Base-by-base conservation (phyloP, 2,888 invertebrate genomes). In the Drepanosiphum platanoidis region DNA sequence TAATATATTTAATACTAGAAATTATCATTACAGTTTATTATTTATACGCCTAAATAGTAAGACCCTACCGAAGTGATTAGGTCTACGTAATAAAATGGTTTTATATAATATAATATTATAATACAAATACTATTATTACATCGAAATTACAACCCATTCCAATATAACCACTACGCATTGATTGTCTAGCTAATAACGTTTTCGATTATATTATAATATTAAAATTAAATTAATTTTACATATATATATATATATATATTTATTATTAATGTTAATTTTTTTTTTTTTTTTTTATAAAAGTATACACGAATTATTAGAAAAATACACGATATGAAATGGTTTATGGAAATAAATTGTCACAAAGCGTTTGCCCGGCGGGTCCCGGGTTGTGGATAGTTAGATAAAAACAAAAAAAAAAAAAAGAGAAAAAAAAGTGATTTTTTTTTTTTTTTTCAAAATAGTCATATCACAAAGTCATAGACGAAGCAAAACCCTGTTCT, bases 401-500 rank as follows among this genome's bases (percentile, higher is more conserved):
- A 61, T 46, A 46, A 9, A 15, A 46, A 46, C 18, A 46, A 46
- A 15, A 46, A 15, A 9, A 46, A 15, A 46, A 46, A 46, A 34
- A 11, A 34, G 15, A 70, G 42, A 66, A 84, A 66, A 75, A 75
- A 70, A 58, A 61, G 84, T 84, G 75, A 77, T 77, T 77, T 46
- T 46, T 46, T 46, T 42, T 15, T 46, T 46, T 46, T 42, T 15
- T 75, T 84, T 84, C 36, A 77, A 74, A 81, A 84, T 58, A 58
- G 30, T 68, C 32, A 58, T 77, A 75, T 74, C 83, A 83, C 80
- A 83, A 75, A 75, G 83, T 83, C 74, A 36, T 75, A 84, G 84
- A 84, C 68, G 68, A 84, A 84, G 84, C 84, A 77, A 74, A 84
- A 84, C 84, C 84, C 84, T 84, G 84, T 84, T 68, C 84, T 84